Percentiles rank a stretch among this genome's conserved stretches.
These are phyloP conservation scores for Hipparchia sbordonii DNA, from an alignment of 2,888 invertebrate genomes.

Conservation along the genomic window DNA sequence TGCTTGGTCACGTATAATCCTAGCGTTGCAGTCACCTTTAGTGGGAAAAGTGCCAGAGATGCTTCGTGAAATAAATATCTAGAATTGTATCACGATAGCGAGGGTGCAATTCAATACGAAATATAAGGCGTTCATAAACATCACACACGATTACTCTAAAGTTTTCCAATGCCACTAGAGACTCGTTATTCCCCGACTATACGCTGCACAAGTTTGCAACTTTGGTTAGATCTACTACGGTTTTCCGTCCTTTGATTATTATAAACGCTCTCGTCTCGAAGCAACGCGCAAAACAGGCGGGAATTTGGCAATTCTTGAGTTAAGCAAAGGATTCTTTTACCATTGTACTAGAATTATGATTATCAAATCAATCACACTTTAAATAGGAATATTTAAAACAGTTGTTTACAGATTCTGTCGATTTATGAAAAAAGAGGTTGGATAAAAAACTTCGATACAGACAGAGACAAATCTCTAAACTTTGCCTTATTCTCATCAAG, in stretches of 20 bases:
- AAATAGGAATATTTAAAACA: too few relatives aligned
- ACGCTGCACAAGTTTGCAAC: conserved; percentile 39
- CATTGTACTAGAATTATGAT: too few relatives aligned
- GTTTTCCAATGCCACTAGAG: conserved; percentile 49
- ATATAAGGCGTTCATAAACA: conserved; percentile 60
- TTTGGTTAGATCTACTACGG: conserved; percentile 31
- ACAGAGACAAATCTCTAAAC: too few relatives aligned
- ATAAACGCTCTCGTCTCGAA: conserved; percentile 2
- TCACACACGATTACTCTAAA: conserved; percentile 54
- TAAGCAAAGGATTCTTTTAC: too few relatives aligned
- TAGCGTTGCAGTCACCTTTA: conserved; percentile 41
- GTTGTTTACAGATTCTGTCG: too few relatives aligned
- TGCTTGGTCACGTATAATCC: conserved; percentile 41
- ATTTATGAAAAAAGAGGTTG: too few relatives aligned
- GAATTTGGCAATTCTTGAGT: not conserved
- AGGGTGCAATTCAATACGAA: conserved; percentile 48
- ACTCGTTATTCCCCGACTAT: conserved; percentile 44
- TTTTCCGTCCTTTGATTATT: conserved; percentile 41
- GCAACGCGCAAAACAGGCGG: too few relatives aligned
- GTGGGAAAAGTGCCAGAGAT: conserved; percentile 45
- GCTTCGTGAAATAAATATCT: conserved; percentile 42
- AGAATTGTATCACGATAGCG: conserved; percentile 46
- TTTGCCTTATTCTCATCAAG: too few relatives aligned
- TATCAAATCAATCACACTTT: too few relatives aligned
- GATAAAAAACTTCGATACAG: too few relatives aligned